Evolutionary conservation across 1,140 invertebrate species (phyloP), one percentile per base, ranked within the genome.

Genomic region (Spodoptera litura): DNA sequence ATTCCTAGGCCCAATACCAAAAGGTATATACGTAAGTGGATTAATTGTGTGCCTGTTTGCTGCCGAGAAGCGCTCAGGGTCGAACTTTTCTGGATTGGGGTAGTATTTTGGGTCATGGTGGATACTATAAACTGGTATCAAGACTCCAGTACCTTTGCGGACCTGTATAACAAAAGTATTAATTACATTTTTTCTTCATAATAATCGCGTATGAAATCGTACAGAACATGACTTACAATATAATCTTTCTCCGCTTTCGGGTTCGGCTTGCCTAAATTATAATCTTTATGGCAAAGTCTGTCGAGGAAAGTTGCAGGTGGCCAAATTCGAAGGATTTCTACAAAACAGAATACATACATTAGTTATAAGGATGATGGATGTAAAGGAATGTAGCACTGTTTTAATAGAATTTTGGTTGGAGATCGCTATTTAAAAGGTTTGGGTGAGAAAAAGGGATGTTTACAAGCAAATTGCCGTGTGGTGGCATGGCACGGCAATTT

Each of bases 1-100:
- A 80, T 95, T 96, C 35, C 96, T 88, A 8, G 95, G 96, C n/a
- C 96, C 96, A 6, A 92, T 68, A 3, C 96, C 96, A 79, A 96
- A 96, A 0, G 96, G 96, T 79, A 95, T 83, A 78, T 95, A 96
- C 2, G 92, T 87, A 27, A 89, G 94, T 0, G 91, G 94, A 6
- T 89, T 73, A 51, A 95, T 91, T 11, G 92, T 89, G 2, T 87
- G 79, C 52, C 90, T 93, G 84, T 95, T 95, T 71, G 95, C 92
- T 0, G 94, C 91, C 27, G 87, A 92, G 62, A 95, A 96, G 35
- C 96, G 83, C 73, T 96, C 95, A 0, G 96, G 95, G 82, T 95
- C 91, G 53, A 95, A 96, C 61, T 91, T 92, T 0, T 85, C 81
- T 2, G 96, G 96, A 62, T 96, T 88, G 2, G 93, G 89, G 84